These are phyloP conservation scores for Troides helena DNA, from an alignment of 2,888 invertebrate species.

Conservation along the genomic window DNA sequence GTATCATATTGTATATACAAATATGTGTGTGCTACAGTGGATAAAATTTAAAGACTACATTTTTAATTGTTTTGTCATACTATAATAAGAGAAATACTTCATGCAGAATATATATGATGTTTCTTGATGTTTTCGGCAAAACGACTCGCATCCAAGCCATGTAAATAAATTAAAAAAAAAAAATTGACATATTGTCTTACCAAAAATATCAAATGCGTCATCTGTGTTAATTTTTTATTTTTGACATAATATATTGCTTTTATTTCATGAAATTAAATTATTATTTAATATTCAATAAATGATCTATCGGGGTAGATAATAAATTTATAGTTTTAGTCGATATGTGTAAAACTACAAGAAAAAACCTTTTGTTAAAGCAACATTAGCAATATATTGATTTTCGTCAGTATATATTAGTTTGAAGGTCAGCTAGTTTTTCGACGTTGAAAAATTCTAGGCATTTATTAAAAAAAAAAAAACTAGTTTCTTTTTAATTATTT, in stretches of 20 bases:
- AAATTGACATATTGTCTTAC: no score
- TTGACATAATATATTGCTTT: neutral
- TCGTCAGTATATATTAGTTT: neutral
- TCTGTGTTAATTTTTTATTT: neutral
- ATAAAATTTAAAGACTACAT: no score
- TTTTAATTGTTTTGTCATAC: no score
- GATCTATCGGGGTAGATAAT: neutral
- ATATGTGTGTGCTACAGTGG: no score
- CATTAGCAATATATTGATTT: conserved; percentile 4
- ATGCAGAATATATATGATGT: no score
- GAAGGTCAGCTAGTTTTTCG: conserved; percentile 17
- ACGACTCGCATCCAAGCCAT: no score
- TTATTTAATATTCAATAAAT: neutral
- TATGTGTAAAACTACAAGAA: neutral
- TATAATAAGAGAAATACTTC: no score
- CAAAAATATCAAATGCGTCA: no score
- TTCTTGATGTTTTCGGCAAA: no score
- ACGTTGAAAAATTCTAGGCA: neutral
- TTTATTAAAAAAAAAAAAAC: neutral
- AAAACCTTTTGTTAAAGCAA: neutral
- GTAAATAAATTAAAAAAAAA: no score
- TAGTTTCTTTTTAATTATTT: neutral
- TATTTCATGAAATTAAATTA: neutral
- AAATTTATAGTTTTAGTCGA: neutral
- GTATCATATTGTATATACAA: no score